Evolutionary conservation across 92 coral and sea anemone species (phyloP), one percentile per base, ranked within the genome.

Genomic region (Metridium senile): DNA sequence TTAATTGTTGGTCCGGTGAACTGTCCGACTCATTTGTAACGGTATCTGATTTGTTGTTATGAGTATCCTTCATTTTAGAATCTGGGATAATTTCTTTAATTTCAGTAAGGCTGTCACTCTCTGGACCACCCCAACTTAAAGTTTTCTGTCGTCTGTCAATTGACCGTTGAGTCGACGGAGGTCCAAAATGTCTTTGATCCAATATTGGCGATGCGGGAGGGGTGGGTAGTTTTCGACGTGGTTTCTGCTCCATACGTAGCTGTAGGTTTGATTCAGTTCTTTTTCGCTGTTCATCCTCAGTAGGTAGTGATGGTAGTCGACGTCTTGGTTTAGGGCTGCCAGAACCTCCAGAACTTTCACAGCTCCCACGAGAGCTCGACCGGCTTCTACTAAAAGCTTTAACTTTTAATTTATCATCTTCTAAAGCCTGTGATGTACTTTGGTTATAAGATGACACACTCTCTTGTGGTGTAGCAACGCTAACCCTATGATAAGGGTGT

Each of bases 151-250:
- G 35, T 32, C 34, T 56, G 25, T 13, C 11, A 52, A 27, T 11
- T 19, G 29, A 10, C 18, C 28, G 22, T 17, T 32, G 66, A 67
- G 51, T 31, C 9, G 18, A 1, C 69, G 11, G 26, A 1, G 23
- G 18, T 53, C 75, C 26, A 39, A 32, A 29, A 17, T 18, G 11
- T 51, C 66, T 85, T 47, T 74, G 89, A 11, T 68, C 54, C 58
- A 87, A 67, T 8, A 66, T 58, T 21, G 97, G 97, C 13, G 97
- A 92, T 6, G 91, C 65, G 31, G 97, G 97, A 26, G 97, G 97
- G 11, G 93, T 82, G 8, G 97, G 97, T 26, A 92, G 88, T 67
- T 89, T 64, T 51, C 93, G 71, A 10, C 89, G 93, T 20, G 79
- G 83, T 57, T 88, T 72, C 7, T 70, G 78, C 6, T 88, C 93